phyloP scores from a whole-genome alignment of 2,888 invertebrate species.

The Diarsia rubi region DNA sequence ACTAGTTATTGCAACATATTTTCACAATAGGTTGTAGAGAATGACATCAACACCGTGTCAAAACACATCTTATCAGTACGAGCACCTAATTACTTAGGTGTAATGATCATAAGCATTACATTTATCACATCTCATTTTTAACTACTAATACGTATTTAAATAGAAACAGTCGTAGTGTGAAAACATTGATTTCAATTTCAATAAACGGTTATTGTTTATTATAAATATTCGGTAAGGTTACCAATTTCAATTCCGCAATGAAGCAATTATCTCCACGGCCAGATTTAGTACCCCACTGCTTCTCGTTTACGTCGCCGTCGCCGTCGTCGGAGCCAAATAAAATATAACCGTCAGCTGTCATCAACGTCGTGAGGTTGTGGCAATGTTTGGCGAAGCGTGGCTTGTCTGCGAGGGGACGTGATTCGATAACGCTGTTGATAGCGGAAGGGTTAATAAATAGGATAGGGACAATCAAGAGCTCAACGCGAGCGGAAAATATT shows the following conservation, averaged over 20 bases:
- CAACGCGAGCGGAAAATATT: constrained; percentile 61
- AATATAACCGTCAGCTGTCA: constrained; percentile 19
- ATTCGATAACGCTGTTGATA: constrained; percentile 43
- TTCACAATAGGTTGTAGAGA: neutral
- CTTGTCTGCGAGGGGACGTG: constrained; percentile 27
- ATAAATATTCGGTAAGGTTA: neutral
- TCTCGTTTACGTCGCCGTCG: neutral
- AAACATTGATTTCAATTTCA: constrained; percentile 3
- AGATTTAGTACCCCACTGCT: constrained; percentile 1
- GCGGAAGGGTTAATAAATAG: constrained; percentile 41
- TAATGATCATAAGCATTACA: neutral
- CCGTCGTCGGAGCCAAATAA: constrained; percentile 1
- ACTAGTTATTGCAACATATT: neutral
- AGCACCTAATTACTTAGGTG: neutral
- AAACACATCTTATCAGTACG: constrained; percentile 30
- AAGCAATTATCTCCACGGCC: constrained; percentile 19
- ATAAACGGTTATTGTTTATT: too few relatives aligned
- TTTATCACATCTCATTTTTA: constrained; percentile 13
- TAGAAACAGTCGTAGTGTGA: neutral
- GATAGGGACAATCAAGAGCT: constrained; percentile 64
- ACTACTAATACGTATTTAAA: neutral
- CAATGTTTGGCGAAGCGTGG: constrained; percentile 28
- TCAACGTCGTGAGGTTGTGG: constrained; percentile 14
- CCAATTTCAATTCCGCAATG: constrained; percentile 14
- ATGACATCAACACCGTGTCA: constrained; percentile 14